These are phyloP conservation scores for Euphydryas editha DNA, from an alignment of 2,888 invertebrate species.

Conservation along the genomic window DNA sequence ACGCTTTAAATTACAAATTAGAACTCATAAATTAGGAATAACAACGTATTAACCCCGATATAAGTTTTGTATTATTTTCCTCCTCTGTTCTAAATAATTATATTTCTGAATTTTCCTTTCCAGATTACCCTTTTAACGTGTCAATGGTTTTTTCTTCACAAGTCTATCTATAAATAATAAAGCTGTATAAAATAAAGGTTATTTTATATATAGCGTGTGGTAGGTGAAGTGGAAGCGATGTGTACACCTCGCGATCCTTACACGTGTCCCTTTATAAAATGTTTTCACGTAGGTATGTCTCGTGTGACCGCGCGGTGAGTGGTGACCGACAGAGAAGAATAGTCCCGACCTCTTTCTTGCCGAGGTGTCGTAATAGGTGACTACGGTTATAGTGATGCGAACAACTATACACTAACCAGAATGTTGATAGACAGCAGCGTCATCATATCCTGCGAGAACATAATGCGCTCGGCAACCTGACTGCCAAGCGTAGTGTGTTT, in stretches of 20 bases:
- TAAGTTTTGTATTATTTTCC: not conserved
- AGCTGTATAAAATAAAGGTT: not conserved
- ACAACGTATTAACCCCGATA: not conserved
- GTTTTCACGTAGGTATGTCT: not conserved
- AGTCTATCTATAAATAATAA: not conserved
- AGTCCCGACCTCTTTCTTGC: too few species aligned
- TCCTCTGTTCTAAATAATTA: not conserved
- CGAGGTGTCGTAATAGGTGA: too few species aligned
- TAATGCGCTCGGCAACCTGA: too few species aligned
- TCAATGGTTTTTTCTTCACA: slow-evolving; percentile 11
- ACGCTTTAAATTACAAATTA: too few species aligned
- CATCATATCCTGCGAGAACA: too few species aligned
- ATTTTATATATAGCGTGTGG: not conserved
- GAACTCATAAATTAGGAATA: not conserved
- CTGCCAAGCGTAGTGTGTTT: too few species aligned
- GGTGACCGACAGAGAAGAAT: too few species aligned
- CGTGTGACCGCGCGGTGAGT: too few species aligned
- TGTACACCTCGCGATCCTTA: not conserved
- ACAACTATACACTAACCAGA: too few species aligned
- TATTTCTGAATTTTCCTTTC: not conserved
- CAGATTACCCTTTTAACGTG: not conserved
- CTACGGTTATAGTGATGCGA: too few species aligned
- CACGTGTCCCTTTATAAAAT: not conserved
- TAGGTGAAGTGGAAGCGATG: slow-evolving; percentile 9
- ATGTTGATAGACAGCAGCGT: too few species aligned